Evolutionary conservation across 2,888 invertebrate genomes (phyloP).

Genomic region (Adineta ricciae): DNA sequence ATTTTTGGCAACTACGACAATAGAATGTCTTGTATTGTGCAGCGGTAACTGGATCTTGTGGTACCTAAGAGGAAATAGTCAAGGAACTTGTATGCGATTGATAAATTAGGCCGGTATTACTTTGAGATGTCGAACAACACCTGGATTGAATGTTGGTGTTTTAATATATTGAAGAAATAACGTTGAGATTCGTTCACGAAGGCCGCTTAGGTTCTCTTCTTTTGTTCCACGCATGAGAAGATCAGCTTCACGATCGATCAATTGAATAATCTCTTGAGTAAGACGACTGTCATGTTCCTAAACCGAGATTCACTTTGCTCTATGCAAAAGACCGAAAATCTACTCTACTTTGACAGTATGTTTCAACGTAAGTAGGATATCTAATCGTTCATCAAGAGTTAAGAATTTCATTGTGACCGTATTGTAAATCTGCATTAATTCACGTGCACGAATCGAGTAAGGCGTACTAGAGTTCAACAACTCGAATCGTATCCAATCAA

Average conservation of each 20-base stretch:
- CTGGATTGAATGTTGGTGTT: slow-evolving; percentile 51
- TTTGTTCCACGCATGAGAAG: slow-evolving; percentile 60
- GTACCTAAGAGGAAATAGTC: slow-evolving; percentile 42
- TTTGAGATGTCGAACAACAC: slow-evolving; percentile 47
- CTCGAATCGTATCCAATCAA: no score
- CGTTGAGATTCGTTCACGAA: slow-evolving; percentile 61
- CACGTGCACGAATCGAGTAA: slow-evolving; percentile 67
- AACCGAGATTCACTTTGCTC: slow-evolving; percentile 25
- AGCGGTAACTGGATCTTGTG: slow-evolving; percentile 45
- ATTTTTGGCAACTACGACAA: slow-evolving; percentile 48
- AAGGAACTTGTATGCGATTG: no score
- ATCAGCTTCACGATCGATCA: slow-evolving; percentile 65
- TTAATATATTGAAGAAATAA: slow-evolving; percentile 52
- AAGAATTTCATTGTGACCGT: slow-evolving; percentile 57
- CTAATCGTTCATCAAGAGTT: slow-evolving; percentile 60
- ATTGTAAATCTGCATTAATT: slow-evolving; percentile 64
- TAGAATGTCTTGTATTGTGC: slow-evolving; percentile 23
- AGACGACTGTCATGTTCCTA: slow-evolving; percentile 51
- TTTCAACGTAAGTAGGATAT: slow-evolving; percentile 63
- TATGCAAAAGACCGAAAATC: neutral
- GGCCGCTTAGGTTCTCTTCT: slow-evolving; percentile 57
- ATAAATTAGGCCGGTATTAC: slow-evolving; percentile 37
- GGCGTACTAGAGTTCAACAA: no score
- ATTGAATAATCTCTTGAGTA: slow-evolving; percentile 54
- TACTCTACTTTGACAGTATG: slow-evolving; percentile 55